Base-by-base conservation (phyloP, 2,797 vertebrate species). In the Manis javanica region DNA sequence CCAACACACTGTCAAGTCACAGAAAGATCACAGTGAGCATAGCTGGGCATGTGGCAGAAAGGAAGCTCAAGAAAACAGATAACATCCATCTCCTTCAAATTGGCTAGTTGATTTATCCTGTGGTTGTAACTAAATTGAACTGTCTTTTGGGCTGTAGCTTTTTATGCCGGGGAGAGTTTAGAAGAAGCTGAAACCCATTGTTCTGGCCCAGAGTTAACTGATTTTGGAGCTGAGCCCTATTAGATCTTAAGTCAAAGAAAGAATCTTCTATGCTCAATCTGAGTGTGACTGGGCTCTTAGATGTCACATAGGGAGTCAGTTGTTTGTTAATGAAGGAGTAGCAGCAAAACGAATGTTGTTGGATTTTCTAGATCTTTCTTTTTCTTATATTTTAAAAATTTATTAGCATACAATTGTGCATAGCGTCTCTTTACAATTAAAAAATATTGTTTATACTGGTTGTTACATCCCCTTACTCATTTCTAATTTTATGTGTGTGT, bases 401-500 rank as follows among this genome's bases (percentile, higher is more conserved):
- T 85, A 96, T 93, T 95, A 93, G 64, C 55, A 64, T 91, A 46
- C 29, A 91, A 59, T 72, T 91, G 55, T 93, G 84, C 46, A 64
- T 46, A 89, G 7, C 26, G 90, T 84, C 95, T 96, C 37, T 84
- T 97, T 89, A 94, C 83, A 91, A 61, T 91, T 96, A 93, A 96
- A 90, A 87, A 87, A 92, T 78, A 79, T 63, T 93, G 66, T 87
- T 97, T 96, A 90, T 93, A 19, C 59, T 96, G 49, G 59, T 92
- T 96, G 59, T 83, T 96, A 77, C n/a, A 95, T 72, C 59, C 37
- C 42, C 88, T 68, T 86, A 91, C 93, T 91, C 74, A 90, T 93
- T 92, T 97, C 81, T 94, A 82, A 86, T 95, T 97, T 97, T 97
- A 90, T 96, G 83, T 91, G 57, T 61, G 21, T 93, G 55, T 90